Evolutionary conservation across 1,140 invertebrate species (phyloP), one percentile per base, ranked within the genome.

Genomic region (Latrodectus geometricus): DNA sequence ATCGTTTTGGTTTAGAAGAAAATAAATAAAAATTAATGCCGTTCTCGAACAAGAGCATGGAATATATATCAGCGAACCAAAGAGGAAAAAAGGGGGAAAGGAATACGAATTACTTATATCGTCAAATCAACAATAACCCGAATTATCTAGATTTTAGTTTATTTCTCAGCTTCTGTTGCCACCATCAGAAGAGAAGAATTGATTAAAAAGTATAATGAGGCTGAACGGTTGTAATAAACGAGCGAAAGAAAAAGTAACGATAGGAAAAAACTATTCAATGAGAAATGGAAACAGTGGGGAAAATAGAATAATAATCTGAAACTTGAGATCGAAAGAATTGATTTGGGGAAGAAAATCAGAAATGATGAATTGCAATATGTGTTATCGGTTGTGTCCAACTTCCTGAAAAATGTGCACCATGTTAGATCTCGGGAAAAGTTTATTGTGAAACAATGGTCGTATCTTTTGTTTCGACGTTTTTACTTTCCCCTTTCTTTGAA

Each of bases 301-400:
- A 84, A 76, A 56, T 74, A 75, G 73, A 84, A 83, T 83, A 83
- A 84, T 84, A 76, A 84, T 52, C 73, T 73, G 50, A 84, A 79
- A 56, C 50, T 56, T 35, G 56, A 84, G 21, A 84, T 84, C 82
- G 82, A 84, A 35, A 49, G 73, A 84, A 84, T 84, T 84, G 82
- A 84, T 84, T 84, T 84, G 61, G 12, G 61, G 70, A 84, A 76
- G 72, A 84, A 84, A 84, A 76, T 84, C 82, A 84, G 70, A 76
- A 84, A 84, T 84, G 82, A 84, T 84, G 82, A 84, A 84, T 84
- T 76, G 82, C 82, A 84, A 84, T 84, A 76, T 84, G 82, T 84
- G 82, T 84, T 84, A 84, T 84, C 82, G 82, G 72, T 48, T 35
- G 50, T 84, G 82, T 84, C 82, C 52, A 69, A 84, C 65, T 82